These are phyloP conservation scores for Andinoacara biseriatus DNA, from an alignment of 2,113 vertebrate species.

Conservation along the genomic window DNA sequence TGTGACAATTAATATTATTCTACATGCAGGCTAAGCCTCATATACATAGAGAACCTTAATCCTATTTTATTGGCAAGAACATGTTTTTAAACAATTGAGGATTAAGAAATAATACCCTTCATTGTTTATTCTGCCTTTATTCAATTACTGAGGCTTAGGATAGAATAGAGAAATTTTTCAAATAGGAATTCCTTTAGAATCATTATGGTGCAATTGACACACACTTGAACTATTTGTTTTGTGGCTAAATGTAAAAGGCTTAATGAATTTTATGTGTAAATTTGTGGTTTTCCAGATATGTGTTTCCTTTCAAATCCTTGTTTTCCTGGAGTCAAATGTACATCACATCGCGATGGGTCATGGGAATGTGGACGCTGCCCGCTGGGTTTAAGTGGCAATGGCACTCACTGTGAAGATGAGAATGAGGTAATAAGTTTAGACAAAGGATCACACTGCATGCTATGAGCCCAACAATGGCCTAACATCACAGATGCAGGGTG, in stretches of 20 bases:
- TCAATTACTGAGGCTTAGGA: neutral
- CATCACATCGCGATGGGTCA: constrained; percentile 85
- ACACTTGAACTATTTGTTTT: neutral
- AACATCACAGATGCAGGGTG: neutral
- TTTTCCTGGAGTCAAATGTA: constrained; percentile 91
- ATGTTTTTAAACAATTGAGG: constrained; percentile 24
- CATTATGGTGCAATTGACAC: neutral
- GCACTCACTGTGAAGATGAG: constrained; percentile 91
- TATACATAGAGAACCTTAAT: neutral
- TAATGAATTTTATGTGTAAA: neutral
- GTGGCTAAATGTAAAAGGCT: neutral
- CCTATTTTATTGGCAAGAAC: constrained; percentile 11
- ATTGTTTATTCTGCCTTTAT: constrained; percentile 21
- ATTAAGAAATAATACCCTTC: constrained; percentile 18
- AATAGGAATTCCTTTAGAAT: neutral
- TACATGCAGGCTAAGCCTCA: constrained; percentile 1
- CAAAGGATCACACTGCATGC: neutral
- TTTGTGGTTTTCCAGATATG: constrained; percentile 80
- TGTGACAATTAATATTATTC: constrained; percentile 13
- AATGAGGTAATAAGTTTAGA: constrained; percentile 84
- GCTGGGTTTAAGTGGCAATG: constrained; percentile 89
- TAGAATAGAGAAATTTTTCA: neutral
- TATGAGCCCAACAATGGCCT: neutral
- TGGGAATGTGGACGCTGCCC: constrained; percentile 94
- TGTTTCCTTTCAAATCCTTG: constrained; percentile 92